phyloP scores from a whole-genome alignment of 2,888 invertebrate genomes.

The Palloptera scutellata region DNA sequence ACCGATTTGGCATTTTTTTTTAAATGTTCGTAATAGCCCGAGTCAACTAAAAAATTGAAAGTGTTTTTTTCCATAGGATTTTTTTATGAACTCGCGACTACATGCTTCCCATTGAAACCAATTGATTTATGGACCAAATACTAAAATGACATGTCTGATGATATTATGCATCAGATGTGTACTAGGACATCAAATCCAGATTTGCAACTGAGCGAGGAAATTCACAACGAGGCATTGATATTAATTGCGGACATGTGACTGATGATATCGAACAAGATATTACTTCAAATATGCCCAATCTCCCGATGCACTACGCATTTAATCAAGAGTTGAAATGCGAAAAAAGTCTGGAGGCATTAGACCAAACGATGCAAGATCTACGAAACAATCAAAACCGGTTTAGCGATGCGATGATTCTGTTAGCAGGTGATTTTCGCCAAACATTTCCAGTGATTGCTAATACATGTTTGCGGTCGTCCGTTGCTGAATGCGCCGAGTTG shows the following conservation, averaged over 20 bases:
- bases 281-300: slow-evolving; percentile 36
- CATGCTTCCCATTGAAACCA: slow-evolving; percentile 21
- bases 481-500: background rate
- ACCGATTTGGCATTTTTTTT: too few species aligned
- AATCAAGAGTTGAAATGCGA: slow-evolving; percentile 37
- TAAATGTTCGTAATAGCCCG: too few species aligned
- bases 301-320: slow-evolving; percentile 29
- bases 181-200: background rate
- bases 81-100: slow-evolving; percentile 9
- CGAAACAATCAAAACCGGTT: too few species aligned
- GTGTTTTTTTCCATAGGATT: too few species aligned
- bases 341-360: background rate
- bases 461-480: background rate
- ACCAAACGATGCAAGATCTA: too few species aligned
- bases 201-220: slow-evolving; percentile 15
- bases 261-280: slow-evolving; percentile 8
- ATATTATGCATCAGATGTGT: slow-evolving; percentile 24
- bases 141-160: slow-evolving; percentile 16
- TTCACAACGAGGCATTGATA: too few species aligned
- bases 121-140: slow-evolving; percentile 8
- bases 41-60: too few species aligned
- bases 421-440: too few species aligned
- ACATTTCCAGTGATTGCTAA: background rate
- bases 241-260: slow-evolving; percentile 22
- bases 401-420: too few species aligned